Base-by-base conservation (phyloP, 2,888 invertebrate species). In the Hirudinaria manillensis region DNA sequence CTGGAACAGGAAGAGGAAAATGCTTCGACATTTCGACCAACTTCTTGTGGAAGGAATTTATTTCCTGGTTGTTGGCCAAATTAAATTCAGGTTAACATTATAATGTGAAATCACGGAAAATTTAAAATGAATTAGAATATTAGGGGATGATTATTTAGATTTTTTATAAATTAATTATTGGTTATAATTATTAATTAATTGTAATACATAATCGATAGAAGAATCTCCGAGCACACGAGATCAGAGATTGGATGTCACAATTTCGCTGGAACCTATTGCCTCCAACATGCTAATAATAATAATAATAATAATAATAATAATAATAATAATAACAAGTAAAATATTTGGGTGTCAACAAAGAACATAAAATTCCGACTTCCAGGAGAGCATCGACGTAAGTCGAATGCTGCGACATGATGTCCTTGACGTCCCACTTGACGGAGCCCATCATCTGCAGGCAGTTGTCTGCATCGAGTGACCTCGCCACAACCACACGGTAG, bases 391-490 rank as follows among this genome's bases (percentile, higher is more conserved):
- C 88, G n/a, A 89, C 86, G 83, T 99, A 99, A 2, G 89, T 87
- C 82, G 93, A 96, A 83, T 99, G 96, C 81, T 96, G 93, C 0
- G 93, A 93, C 86, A 93, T 93, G 0, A 99, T 93, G 81, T 93
- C 94, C 77, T 84, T 85, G 45, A 88, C 84, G 80, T 87, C 93
- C 97, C 97, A 99, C 85, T 92, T 92, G 0, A 96, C 94, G 86
- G 91, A 91, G 4, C 83, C 80, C 91, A 99, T 96, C n/a, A 91
- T 89, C 77, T 89, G 87, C 13, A 96, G 86, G 45, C 93, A 89
- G 24, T 89, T 88, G 56, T 91, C 89, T 7, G 91, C 89, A 83
- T 94, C 92, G 10, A 96, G 90, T 0, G 91, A 89, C 82, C 90
- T 90, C 0, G 91, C 90, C 0, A 92, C 91, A 0, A 94, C 93